These are phyloP conservation scores for Dipodomys merriami DNA, from an alignment of 2,113 vertebrate species.

Conservation along the genomic window DNA sequence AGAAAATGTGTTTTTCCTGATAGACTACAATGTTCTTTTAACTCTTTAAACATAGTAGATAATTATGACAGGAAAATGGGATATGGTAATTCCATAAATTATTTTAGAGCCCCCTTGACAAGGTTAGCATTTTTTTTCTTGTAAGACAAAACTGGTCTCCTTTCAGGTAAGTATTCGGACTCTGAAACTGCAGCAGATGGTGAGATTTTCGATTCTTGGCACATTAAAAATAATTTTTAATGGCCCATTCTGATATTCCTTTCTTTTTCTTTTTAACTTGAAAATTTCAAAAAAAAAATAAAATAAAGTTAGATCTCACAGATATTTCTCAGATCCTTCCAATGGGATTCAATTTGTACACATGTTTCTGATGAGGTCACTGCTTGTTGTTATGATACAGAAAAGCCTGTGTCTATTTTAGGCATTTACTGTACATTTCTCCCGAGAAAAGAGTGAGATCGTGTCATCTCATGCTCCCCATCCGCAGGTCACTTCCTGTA, in stretches of 20 bases:
- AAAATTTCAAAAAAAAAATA: conserved; percentile 84
- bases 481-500: conserved; percentile 99
- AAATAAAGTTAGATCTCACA: conserved; percentile 87
- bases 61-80: conserved; percentile 60
- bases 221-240: conserved; percentile 77
- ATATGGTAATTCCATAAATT: conserved; percentile 35
- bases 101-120: conserved; percentile 81
- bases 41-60: conserved; percentile 12
- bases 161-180: conserved; percentile 88
- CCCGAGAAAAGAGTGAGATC: conserved; percentile 99
- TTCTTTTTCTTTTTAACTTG: conserved; percentile 81
- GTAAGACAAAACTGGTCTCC: conserved; percentile 62
- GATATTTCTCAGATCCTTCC: conserved; percentile 87
- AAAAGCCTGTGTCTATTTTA: conserved; percentile 99
- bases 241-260: conserved; percentile 84
- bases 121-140: conserved; percentile 92
- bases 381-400: conserved; percentile 99
- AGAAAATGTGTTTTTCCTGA: background rate
- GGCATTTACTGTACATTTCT: conserved; percentile 99
- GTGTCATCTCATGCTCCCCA: conserved; percentile 99
- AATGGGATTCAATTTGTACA: conserved; percentile 90
- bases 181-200: conserved; percentile 85
- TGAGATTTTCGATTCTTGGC: conserved; percentile 88
- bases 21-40: background rate
- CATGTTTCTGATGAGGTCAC: conserved; percentile 93